Evolutionary conservation across 2,797 vertebrate species (phyloP).

Genomic region (Nyctalus aviator): DNA sequence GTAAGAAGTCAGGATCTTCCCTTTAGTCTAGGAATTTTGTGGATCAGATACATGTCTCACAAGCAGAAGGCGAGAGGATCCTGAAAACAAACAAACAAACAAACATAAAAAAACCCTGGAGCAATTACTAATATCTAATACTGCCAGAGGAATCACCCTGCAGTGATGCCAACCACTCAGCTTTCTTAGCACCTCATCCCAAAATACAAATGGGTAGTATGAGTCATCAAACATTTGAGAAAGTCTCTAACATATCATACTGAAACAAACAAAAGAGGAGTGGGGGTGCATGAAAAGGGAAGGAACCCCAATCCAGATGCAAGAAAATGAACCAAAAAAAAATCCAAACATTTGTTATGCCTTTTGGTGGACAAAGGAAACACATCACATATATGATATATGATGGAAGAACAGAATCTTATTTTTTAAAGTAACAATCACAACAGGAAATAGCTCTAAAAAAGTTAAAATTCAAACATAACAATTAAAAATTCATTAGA

Average conservation of each 20-base stretch:
- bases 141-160: not conserved
- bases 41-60: not conserved
- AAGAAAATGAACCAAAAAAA: not conserved
- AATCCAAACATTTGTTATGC: not conserved
- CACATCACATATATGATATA: not conserved
- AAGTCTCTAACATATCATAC: not conserved
- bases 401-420: not conserved
- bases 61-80: no score
- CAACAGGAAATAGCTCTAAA: not conserved
- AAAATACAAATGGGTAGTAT: not conserved
- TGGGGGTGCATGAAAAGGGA: not conserved
- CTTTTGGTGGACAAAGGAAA: not conserved
- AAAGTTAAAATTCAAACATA: constrained; percentile 16
- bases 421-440: not conserved
- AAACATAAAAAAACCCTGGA: no score
- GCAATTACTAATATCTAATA: not conserved
- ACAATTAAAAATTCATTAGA: not conserved
- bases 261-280: not conserved
- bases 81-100: no score
- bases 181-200: not conserved
- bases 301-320: not conserved
- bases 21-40: not conserved
- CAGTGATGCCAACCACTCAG: not conserved
- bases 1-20: not conserved
- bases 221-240: not conserved